A percentile compares a stretch with the other conserved stretches of the same genome.
Conservation (phyloP, 2,113 vertebrate species). For the Desmodus rotundus region DNA sequence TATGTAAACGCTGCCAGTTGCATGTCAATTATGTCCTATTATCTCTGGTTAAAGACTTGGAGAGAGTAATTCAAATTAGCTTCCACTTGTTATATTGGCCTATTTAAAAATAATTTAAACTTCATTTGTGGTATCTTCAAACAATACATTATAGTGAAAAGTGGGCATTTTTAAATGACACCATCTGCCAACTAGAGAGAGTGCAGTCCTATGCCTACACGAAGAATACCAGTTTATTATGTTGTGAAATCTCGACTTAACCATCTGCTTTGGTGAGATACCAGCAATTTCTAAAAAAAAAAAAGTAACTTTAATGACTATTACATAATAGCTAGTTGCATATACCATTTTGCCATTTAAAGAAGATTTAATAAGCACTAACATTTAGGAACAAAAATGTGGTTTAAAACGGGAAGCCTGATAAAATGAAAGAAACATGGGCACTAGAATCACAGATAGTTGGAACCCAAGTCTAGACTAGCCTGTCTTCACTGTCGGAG, state of each 20-base stretch:
- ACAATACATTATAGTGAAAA: not conserved
- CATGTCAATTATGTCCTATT: not conserved
- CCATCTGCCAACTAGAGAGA: not conserved
- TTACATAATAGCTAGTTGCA: not conserved
- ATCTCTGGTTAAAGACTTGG: not conserved
- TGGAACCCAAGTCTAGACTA: not conserved
- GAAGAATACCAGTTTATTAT: not conserved
- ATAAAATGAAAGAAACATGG: not conserved
- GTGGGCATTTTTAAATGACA: not conserved
- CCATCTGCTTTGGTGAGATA: not conserved
- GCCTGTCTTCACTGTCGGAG: not conserved
- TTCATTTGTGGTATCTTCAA: not conserved
- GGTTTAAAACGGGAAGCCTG: not conserved
- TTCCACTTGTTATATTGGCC: slow-evolving; percentile 2
- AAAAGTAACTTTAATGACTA: not conserved
- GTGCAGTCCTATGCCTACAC: not conserved
- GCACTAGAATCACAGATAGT: not conserved
- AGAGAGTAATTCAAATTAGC: not conserved
- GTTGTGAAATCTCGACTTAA: not conserved
- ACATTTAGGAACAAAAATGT: not conserved
- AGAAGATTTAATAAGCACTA: not conserved
- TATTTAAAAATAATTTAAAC: not conserved
- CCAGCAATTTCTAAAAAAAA: slow-evolving; percentile 1
- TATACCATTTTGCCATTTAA: not conserved
- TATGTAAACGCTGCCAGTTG: not conserved